Evolutionary conservation across 2,113 vertebrate genomes (phyloP).

Genomic region (Hydrolagus affinis): DNA sequence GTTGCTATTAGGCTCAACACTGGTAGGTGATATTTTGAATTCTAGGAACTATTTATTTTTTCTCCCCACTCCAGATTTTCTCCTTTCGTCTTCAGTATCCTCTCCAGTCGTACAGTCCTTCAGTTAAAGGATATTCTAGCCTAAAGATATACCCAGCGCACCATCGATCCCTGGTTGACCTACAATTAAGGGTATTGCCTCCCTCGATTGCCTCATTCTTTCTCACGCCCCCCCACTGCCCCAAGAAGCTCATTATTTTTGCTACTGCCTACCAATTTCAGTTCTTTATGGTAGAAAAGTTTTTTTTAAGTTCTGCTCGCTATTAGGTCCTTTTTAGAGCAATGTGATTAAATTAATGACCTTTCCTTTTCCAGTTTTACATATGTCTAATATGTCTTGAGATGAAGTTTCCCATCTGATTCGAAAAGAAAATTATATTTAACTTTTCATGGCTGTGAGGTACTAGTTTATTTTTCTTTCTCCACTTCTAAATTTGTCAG

Average conservation of each 20-base stretch:
- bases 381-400: not conserved
- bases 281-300: not conserved
- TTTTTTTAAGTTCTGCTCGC: not conserved
- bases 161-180: not conserved
- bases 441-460: too few species aligned
- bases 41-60: not conserved
- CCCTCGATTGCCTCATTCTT: too few species aligned
- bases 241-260: not conserved
- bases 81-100: not conserved
- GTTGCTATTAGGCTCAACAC: not conserved
- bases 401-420: too few species aligned
- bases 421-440: too few species aligned
- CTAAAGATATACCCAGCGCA: not conserved
- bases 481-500: not conserved
- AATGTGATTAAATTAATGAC: not conserved
- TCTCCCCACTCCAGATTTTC: too few species aligned
- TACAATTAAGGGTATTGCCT: too few species aligned
- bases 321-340: not conserved
- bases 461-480: not conserved
- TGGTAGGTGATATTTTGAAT: not conserved
- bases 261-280: not conserved
- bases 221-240: too few species aligned
- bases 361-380: not conserved
- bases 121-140: not conserved
- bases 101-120: not conserved